Conservation (phyloP, 92 coral and sea anemone species). For the Porites evermanni region DNA sequence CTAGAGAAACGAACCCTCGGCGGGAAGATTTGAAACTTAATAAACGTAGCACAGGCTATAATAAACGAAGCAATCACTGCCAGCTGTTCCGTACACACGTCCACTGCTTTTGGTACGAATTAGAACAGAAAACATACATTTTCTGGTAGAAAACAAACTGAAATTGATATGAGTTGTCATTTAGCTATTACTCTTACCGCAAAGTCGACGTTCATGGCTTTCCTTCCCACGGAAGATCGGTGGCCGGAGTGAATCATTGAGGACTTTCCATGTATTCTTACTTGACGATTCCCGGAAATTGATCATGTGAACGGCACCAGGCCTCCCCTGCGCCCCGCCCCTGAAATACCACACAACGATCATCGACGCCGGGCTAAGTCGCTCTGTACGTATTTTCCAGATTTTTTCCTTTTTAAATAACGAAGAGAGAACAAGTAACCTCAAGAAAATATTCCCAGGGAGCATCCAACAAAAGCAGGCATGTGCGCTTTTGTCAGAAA, state of each 20-base stretch:
- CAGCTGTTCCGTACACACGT: too few species aligned
- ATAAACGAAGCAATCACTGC: background rate
- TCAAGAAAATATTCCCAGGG: background rate
- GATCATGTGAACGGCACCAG: conserved; percentile 43
- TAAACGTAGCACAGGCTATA: background rate
- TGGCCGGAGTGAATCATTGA: background rate
- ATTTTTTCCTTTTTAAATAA: background rate
- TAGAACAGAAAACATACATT: background rate
- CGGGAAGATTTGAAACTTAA: background rate
- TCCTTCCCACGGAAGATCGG: background rate
- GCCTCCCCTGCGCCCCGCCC: conserved; percentile 47
- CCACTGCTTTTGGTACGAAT: too few species aligned
- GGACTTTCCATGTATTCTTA: background rate
- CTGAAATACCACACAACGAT: background rate
- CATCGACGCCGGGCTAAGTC: too few species aligned
- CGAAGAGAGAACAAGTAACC: background rate
- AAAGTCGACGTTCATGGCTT: conserved; percentile 33
- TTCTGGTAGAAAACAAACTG: too few species aligned
- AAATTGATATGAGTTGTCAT: background rate
- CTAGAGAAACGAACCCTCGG: background rate
- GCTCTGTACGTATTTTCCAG: background rate
- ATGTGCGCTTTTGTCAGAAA: conserved; percentile 81
- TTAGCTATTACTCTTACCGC: conserved; percentile 8
- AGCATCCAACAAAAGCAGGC: background rate
- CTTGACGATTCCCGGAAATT: background rate